Percentiles rank a stretch among this genome's conserved stretches.
These are phyloP conservation scores for Bombus waltoni DNA, from an alignment of 1,140 invertebrate species.

Conservation along the genomic window DNA sequence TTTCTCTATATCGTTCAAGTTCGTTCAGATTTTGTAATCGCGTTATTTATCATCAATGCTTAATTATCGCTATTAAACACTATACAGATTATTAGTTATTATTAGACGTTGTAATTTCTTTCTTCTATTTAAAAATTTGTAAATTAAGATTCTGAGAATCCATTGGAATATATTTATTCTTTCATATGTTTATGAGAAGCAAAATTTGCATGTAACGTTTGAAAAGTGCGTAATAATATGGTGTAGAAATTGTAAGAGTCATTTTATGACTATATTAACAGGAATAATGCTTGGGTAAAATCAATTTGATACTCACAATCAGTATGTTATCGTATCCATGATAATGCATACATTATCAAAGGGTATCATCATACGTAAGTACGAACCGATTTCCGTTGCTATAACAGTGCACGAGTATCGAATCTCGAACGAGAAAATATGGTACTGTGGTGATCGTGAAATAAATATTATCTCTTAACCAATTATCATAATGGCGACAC, in stretches of 20 bases:
- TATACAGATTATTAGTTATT: background rate
- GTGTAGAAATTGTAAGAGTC: background rate
- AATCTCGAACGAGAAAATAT: background rate
- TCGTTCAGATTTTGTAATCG: background rate
- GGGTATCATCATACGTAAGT: conserved; percentile 22
- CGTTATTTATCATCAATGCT: background rate
- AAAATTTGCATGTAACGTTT: background rate
- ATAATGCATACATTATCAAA: conserved; percentile 35
- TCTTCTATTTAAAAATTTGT: background rate
- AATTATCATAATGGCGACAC: conserved; percentile 3
- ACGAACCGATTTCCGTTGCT: conserved; percentile 20
- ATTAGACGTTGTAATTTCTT: background rate
- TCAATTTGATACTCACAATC: conserved; percentile 4
- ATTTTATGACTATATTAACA: conserved; percentile 1
- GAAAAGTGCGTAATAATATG: background rate
- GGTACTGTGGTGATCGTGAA: background rate
- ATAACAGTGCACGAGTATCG: background rate
- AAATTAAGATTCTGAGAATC: background rate
- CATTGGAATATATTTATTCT: background rate
- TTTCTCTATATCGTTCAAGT: conserved; percentile 7
- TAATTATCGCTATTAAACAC: background rate
- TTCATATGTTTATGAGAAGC: background rate
- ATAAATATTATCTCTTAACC: background rate
- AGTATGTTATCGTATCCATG: background rate
- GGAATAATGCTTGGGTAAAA: background rate